Evolutionary conservation across 2,113 vertebrate species (phyloP).

Genomic region (Actenoides hombroni): DNA sequence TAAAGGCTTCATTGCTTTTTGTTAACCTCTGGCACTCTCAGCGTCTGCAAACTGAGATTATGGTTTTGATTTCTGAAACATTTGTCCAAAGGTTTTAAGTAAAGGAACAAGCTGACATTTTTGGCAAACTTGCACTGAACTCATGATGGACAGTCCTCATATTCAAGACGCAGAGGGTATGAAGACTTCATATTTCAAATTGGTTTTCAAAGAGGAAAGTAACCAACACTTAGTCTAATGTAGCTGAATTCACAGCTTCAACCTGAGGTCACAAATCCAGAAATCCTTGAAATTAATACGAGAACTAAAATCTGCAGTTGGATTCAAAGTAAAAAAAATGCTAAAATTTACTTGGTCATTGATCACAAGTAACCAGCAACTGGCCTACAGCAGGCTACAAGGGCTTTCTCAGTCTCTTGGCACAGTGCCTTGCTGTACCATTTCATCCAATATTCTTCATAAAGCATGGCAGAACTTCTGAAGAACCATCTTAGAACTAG

Average conservation of each 20-base stretch:
- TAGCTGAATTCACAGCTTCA: neutral
- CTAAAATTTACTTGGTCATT: neutral
- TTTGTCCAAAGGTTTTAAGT: neutral
- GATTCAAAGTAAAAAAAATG: neutral
- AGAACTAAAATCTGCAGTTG: neutral
- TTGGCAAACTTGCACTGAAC: neutral
- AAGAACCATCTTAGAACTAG: neutral
- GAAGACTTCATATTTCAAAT: neutral
- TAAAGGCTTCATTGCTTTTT: neutral
- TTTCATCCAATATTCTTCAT: neutral
- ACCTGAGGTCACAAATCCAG: neutral
- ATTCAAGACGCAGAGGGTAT: neutral
- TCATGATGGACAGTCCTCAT: neutral
- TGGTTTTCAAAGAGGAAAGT: neutral
- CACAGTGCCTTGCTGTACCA: neutral
- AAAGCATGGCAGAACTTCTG: neutral
- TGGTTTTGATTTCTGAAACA: neutral
- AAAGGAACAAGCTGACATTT: neutral
- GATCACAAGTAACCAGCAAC: neutral
- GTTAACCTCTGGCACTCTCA: neutral
- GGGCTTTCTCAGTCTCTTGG: neutral
- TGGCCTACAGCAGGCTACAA: neutral
- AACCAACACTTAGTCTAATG: neutral
- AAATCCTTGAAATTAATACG: neutral
- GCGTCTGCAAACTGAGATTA: neutral